Evolutionary conservation across 2,888 invertebrate species (phyloP).

Genomic region (Drosophila ochracea): DNA sequence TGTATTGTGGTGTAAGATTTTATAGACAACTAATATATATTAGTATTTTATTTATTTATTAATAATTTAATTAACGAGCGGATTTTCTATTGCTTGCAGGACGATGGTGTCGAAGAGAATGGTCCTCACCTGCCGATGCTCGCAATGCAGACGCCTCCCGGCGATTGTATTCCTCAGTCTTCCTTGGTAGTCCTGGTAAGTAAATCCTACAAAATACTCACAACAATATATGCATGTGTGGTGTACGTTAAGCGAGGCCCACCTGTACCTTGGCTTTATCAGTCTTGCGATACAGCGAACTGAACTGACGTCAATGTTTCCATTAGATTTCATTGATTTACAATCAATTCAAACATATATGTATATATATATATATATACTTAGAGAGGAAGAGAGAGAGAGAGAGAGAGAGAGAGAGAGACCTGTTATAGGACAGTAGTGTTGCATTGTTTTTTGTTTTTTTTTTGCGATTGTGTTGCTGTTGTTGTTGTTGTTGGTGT

Average conservation of each 20-base stretch:
- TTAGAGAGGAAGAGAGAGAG: neutral
- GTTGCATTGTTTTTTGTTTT: slow-evolving; percentile 45
- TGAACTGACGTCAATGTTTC: slow-evolving; percentile 66
- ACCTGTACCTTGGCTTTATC: slow-evolving; percentile 43
- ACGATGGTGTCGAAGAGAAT: slow-evolving; percentile 97
- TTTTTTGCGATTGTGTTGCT: slow-evolving; percentile 27
- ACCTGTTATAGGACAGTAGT: slow-evolving; percentile 56
- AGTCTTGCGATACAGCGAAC: slow-evolving; percentile 25
- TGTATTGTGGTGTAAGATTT: neutral
- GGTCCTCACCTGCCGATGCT: slow-evolving; percentile 94
- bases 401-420: slow-evolving; percentile 17
- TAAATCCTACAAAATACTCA: slow-evolving; percentile 33
- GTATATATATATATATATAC: neutral
- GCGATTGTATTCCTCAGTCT: slow-evolving; percentile 95
- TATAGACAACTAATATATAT: neutral
- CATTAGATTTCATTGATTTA: slow-evolving; percentile 75
- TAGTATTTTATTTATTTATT: neutral
- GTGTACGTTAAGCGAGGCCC: neutral
- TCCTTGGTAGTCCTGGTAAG: slow-evolving; percentile 94
- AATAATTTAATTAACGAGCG: slow-evolving; percentile 50
- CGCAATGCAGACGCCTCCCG: slow-evolving; percentile 92
- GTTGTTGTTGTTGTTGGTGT: slow-evolving; percentile 12
- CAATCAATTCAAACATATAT: slow-evolving; percentile 41
- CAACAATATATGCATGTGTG: too few relatives aligned
- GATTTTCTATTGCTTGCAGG: slow-evolving; percentile 87